Evolutionary conservation across 1,140 invertebrate species (phyloP).

Genomic region (Thaumatotibia leucotreta): DNA sequence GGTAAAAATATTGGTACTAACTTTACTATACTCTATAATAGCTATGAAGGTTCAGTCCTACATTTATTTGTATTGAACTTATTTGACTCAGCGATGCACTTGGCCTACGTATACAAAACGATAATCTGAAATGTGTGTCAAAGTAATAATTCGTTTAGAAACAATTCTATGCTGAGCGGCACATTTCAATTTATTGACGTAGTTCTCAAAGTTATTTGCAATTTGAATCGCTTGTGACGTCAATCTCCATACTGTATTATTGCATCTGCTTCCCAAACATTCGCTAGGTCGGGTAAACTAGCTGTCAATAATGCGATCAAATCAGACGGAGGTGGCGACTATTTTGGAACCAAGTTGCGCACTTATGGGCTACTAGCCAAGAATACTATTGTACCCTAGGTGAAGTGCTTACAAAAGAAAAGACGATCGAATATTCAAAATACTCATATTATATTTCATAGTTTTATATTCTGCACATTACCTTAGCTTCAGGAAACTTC

Average conservation of each 20-base stretch:
- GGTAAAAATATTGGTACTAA: too few species aligned
- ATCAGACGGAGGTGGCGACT: background rate
- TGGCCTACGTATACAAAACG: too few species aligned
- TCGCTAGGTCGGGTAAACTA: slow-evolving; percentile 1
- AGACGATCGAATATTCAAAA: too few species aligned
- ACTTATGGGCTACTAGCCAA: background rate
- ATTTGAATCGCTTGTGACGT: slow-evolving; percentile 5
- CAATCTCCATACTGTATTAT: background rate
- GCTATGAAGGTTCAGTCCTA: too few species aligned
- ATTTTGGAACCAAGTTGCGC: background rate
- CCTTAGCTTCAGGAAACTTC: background rate
- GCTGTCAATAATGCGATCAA: slow-evolving; percentile 5
- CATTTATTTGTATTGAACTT: too few species aligned
- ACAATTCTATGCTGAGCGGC: background rate
- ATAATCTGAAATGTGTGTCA: too few species aligned
- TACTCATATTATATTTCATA: too few species aligned
- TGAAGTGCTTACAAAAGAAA: too few species aligned
- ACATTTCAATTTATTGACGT: background rate
- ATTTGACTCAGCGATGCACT: too few species aligned
- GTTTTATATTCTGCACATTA: background rate
- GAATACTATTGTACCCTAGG: too few species aligned
- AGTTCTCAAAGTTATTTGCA: background rate
- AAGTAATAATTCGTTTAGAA: too few species aligned
- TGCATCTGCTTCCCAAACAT: slow-evolving; percentile 6
- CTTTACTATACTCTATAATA: too few species aligned